Evolutionary conservation across 2,888 invertebrate genomes (phyloP).

Genomic region (Himalopsyche tibetana): DNA sequence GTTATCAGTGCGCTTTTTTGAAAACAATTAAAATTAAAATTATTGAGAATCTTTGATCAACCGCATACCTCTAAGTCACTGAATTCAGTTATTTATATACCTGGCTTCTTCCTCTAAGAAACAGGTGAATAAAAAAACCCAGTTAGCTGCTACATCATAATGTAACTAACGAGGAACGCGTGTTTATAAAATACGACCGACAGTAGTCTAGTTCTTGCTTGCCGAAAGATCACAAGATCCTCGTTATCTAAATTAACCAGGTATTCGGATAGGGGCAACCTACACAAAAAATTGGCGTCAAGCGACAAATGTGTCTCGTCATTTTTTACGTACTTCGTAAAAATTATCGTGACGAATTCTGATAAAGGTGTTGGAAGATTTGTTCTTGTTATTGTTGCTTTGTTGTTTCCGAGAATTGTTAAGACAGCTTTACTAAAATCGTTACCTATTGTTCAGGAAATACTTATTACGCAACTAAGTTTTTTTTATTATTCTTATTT

Average conservation of each 20-base stretch:
- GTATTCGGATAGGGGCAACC: conserved; percentile 17
- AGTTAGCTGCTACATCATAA: conserved; percentile 27
- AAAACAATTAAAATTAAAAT: too few species aligned
- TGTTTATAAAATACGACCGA: conserved; percentile 25
- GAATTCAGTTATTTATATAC: conserved; percentile 24
- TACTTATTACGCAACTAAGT: too few species aligned
- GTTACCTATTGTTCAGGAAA: too few species aligned
- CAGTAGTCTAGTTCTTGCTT: conserved; percentile 5
- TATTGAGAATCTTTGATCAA: not conserved
- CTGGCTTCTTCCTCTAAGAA: not conserved
- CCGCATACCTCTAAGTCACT: not conserved
- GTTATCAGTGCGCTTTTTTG: too few species aligned
- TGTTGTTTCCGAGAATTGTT: too few species aligned
- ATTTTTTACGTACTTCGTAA: too few species aligned
- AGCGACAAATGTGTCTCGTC: not conserved
- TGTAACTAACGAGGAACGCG: conserved; percentile 25
- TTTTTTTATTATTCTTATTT: too few species aligned
- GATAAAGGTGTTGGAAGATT: too few species aligned
- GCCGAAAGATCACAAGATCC: not conserved
- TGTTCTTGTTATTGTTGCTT: too few species aligned
- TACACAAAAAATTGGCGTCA: conserved; percentile 27
- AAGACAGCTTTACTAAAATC: too few species aligned
- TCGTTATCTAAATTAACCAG: conserved; percentile 40
- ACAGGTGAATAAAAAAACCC: not conserved
- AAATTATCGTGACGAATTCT: too few species aligned